Evolutionary conservation across 2,797 vertebrate species (phyloP), one percentile per base, ranked within the genome.

Genomic region (Parauchenoglanis punctatus): DNA sequence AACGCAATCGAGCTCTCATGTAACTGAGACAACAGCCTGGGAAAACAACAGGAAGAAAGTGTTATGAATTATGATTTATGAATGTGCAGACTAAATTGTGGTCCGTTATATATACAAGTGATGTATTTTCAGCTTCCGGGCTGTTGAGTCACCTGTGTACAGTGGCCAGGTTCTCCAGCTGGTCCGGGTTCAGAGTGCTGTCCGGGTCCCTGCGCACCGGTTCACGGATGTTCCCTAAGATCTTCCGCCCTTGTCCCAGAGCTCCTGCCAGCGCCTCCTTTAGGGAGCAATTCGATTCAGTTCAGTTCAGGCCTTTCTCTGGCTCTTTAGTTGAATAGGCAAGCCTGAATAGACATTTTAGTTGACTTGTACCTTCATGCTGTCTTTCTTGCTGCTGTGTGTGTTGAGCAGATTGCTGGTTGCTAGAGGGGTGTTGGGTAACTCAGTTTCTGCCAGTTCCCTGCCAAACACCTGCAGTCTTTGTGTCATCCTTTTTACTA

Each of bases 401-500:
- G 93, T 91, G 49, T 93, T 94, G 88, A 99, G 96, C 89, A 99
- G 96, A 63, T 92, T 81, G 91, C 89, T 95, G 1, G 98, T 98
- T n/a, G 96, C 96, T 54, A 96, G 95, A 78, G 96, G 95, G 85
- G 98, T 97, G 52, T 97, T 97, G 56, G 98, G 98, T 84, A 99
- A 95, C 65, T 99, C 98, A 0, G 97, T 98, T 91, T 99, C 99
- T 28, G 98, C 98, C 92, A 99, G 95, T 90, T 99, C 98, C 0
- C 96, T 97, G 88, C 98, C 98, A 87, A 99, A 98, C 35, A 94
- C 94, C 94, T 98, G 98, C 89, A 99, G 96, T 70, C 93, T 96
- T 93, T 98, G 97, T 6, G 98, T 98, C 0, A 97, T 99, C 93
- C 96, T 96, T 93, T 99, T 99, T 80, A 99, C 98, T 96, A 97